Percentiles rank a stretch among this genome's conserved stretches.
Conservation (phyloP, 2,113 vertebrate species). For the Vimba vimba region DNA sequence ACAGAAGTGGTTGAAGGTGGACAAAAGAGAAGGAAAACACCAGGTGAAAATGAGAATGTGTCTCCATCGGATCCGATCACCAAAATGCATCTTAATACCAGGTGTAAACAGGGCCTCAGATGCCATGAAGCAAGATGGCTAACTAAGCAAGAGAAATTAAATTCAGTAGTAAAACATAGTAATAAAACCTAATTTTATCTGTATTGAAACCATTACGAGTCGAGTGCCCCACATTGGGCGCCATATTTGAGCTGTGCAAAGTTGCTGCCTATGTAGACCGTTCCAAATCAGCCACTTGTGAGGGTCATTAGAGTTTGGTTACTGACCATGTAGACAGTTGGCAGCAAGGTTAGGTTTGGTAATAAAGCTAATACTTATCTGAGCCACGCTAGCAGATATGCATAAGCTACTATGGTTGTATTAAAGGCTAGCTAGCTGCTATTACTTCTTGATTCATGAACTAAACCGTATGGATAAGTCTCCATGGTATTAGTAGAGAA, state of each 20-base stretch:
- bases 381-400: background rate
- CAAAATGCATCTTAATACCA: too few species aligned
- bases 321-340: background rate
- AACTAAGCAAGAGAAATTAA: background rate
- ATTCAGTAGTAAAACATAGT: background rate
- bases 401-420: constrained; percentile 1
- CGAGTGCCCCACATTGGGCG: background rate
- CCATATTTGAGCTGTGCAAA: background rate
- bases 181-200: background rate
- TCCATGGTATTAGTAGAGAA: constrained; percentile 2
- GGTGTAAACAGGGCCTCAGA: too few species aligned
- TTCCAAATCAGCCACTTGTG: background rate
- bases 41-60: too few species aligned
- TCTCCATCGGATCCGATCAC: too few species aligned
- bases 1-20: too few species aligned
- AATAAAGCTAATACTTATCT: background rate
- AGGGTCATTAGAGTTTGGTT: background rate
- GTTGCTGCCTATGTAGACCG: background rate
- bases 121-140: too few species aligned
- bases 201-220: background rate
- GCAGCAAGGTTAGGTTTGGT: background rate
- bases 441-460: background rate
- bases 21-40: too few species aligned
- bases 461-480: background rate
- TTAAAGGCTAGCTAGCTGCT: constrained; percentile 9